These are phyloP conservation scores for Sorex araneus DNA, from an alignment of 2,113 vertebrate genomes.

Conservation along the genomic window DNA sequence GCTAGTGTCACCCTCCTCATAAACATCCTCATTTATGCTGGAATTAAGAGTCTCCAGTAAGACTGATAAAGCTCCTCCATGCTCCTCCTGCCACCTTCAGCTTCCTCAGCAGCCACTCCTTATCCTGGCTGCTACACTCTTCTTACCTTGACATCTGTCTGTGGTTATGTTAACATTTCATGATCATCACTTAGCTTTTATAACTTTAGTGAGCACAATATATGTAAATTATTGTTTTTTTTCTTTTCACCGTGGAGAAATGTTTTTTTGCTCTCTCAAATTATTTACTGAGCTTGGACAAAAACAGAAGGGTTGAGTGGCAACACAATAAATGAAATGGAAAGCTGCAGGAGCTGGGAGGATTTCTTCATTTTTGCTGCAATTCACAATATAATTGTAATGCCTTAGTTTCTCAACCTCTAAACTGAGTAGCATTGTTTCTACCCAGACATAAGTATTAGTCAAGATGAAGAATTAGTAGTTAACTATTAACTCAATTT, in stretches of 20 bases:
- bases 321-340: slow-evolving; percentile 17
- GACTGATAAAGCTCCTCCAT: neutral
- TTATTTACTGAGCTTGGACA: slow-evolving; percentile 10
- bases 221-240: slow-evolving; percentile 37
- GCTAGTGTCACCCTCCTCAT: neutral
- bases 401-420: neutral
- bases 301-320: neutral
- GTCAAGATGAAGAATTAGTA: slow-evolving; percentile 11
- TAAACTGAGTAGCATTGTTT: neutral
- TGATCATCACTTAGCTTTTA: slow-evolving; percentile 5
- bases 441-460: neutral
- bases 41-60: neutral
- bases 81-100: neutral
- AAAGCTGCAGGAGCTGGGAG: accelerated
- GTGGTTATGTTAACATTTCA: neutral
- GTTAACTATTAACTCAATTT: neutral
- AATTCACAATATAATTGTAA: neutral
- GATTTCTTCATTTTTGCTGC: neutral
- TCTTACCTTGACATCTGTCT: slow-evolving; percentile 4
- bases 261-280: neutral
- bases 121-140: neutral
- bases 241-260: neutral
- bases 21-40: neutral
- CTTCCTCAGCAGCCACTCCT: neutral
- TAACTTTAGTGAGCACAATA: slow-evolving; percentile 36